Percentiles rank a stretch among this genome's conserved stretches.
Evolutionary conservation across 2,113 vertebrate species (phyloP).

Genomic region (Siphamia tubifer): DNA sequence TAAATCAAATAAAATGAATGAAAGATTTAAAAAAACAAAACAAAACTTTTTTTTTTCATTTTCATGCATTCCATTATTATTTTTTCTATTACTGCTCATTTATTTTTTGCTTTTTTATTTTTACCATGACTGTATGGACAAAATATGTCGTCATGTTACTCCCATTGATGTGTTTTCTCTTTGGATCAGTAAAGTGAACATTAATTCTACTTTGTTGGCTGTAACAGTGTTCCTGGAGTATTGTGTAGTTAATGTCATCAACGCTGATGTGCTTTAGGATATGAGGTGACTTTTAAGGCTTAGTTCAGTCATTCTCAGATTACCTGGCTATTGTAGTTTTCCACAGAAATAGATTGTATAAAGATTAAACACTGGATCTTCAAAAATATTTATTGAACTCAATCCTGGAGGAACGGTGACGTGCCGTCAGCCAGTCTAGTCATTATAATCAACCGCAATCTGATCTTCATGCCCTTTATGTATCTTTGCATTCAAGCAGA

Average conservation of each 20-base stretch:
- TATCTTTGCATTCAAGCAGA: background rate
- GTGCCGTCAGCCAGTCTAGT: background rate
- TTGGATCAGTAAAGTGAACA: background rate
- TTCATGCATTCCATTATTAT: too few relatives aligned
- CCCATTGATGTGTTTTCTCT: background rate
- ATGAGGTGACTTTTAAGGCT: background rate
- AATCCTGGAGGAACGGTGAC: background rate
- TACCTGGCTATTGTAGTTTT: background rate
- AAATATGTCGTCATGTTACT: too few relatives aligned
- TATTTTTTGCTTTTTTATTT: too few relatives aligned
- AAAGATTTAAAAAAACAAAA: too few relatives aligned
- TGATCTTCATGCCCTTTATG: background rate
- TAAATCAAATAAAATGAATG: too few relatives aligned
- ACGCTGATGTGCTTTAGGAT: background rate
- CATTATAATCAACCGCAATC: background rate
- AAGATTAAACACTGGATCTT: background rate
- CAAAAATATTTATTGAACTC: background rate
- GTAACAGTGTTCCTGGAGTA: background rate
- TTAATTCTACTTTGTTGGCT: background rate
- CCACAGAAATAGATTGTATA: background rate
- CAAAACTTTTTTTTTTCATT: too few relatives aligned
- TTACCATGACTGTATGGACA: too few relatives aligned
- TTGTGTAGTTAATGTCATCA: background rate
- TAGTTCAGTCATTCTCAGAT: background rate
- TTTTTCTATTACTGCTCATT: too few relatives aligned